Base-by-base conservation (phyloP, 2,113 vertebrate genomes). In the Telmatochromis sp. region DNA sequence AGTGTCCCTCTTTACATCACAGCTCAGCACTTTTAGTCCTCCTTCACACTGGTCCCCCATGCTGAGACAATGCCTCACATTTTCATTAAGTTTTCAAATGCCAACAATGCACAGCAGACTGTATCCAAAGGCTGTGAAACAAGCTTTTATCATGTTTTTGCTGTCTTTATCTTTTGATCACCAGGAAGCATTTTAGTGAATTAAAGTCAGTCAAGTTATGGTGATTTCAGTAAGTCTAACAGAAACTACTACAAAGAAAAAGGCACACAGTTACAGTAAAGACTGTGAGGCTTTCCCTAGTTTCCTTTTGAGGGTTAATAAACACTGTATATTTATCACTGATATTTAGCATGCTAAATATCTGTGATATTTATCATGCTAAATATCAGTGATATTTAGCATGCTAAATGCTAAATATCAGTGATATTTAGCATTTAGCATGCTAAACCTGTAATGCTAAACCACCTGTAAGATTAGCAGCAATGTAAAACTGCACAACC, bases 381-480 rank as follows among this genome's bases (percentile, higher is more conserved):
- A 63, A 49, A 42, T 42, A 37, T 37, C 35, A 0, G 0, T 37
- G 37, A 5, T 12, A 45, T 47, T 47, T 47, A 15, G 0, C 45
- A 17, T 57, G 54, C 11, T 55, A 26, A 55, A 55, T 23, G 53
- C 53, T 55, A 55, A 55, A 55, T 55, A 57, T 57, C 23, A 3
- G 0, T 57, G 54, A 0, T 57, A 57, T 57, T 57, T 14, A 54
- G 2, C 53, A 13, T 23, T 55, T 23, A 58, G 1, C 57, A 68
- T 68, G 63, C 3, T 68, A 68, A 68, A 40, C 63, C 35, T 68
- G 19, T n/a, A 35, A 33, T 33, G 28, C 58, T 33, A 63, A 33
- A 11, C 58, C 28, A 33, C 9, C 28, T 33, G 28, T 63, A 19
- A 33, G 1, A 15, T 45, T 45, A 17, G 68, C 40, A 45, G 21